Evolutionary conservation across 2,113 vertebrate species (phyloP).

Genomic region (Ailurus styani): DNA sequence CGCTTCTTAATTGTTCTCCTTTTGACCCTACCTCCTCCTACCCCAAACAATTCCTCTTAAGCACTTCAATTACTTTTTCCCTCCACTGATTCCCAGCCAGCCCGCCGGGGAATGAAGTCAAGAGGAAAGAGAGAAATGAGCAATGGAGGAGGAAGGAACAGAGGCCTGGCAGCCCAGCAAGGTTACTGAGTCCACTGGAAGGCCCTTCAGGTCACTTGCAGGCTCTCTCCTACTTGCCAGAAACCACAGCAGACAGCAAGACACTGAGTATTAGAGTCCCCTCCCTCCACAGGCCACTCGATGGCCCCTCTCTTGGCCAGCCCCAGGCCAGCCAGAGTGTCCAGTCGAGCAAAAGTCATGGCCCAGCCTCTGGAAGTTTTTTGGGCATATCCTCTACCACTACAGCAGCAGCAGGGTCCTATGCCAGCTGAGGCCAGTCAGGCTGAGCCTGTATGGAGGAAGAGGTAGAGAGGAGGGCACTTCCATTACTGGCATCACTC

Average conservation of each 20-base stretch:
- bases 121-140: conserved; percentile 56
- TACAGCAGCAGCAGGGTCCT: not conserved
- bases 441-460: not conserved
- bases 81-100: conserved; percentile 55
- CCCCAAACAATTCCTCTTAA: conserved; percentile 70
- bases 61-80: conserved; percentile 60
- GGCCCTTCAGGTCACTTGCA: not conserved
- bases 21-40: conserved; percentile 70
- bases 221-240: not conserved
- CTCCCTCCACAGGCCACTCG: not conserved
- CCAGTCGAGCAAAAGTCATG: not conserved
- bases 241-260: not conserved
- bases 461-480: fast-evolving
- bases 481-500: not conserved
- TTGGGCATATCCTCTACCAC: not conserved
- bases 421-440: not conserved
- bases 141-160: not conserved
- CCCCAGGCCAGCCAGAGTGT: not conserved
- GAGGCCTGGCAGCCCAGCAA: not conserved
- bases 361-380: not conserved
- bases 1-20: conserved; percentile 71
- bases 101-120: conserved; percentile 53
- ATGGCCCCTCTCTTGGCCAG: not conserved
- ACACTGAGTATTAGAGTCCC: not conserved
- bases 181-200: not conserved